Evolutionary conservation across 1,140 invertebrate species (phyloP).

Genomic region (Drosophila kanapiae): DNA sequence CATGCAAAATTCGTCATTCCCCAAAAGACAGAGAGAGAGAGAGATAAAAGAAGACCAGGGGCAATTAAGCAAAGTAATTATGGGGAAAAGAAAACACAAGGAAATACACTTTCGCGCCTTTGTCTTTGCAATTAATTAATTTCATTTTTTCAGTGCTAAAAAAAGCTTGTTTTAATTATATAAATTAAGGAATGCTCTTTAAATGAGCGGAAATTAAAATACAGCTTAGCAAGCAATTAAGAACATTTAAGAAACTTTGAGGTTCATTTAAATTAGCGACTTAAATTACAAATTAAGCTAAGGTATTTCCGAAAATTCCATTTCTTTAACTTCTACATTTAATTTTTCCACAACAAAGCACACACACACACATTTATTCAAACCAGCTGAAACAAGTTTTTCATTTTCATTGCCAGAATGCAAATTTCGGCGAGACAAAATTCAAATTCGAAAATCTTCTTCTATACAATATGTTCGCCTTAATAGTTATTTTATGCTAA

Average conservation of each 20-base stretch:
- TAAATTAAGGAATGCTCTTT: constrained; percentile 29
- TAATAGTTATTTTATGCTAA: constrained; percentile 77
- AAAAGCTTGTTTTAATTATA: constrained; percentile 31
- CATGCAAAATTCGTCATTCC: constrained; percentile 48
- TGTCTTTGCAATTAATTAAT: constrained; percentile 75
- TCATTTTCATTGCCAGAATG: constrained; percentile 45
- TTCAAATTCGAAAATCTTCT: constrained; percentile 37
- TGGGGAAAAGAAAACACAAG: constrained; percentile 49
- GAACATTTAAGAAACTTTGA: constrained; percentile 4
- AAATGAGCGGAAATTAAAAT: constrained; percentile 25
- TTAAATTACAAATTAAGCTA: background rate
- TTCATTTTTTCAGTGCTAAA: constrained; percentile 41
- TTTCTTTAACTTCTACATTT: constrained; percentile 9
- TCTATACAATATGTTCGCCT: constrained; percentile 37
- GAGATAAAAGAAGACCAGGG: constrained; percentile 13
- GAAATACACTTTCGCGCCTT: constrained; percentile 68
- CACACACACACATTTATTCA: constrained; percentile 20
- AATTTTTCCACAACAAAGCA: constrained; percentile 32
- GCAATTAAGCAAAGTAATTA: constrained; percentile 71
- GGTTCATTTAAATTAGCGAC: background rate
- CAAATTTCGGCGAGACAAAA: constrained; percentile 53
- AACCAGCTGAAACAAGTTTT: constrained; percentile 54
- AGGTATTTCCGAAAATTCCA: constrained; percentile 17
- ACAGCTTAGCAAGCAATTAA: constrained; percentile 5
- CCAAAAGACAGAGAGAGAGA: background rate